Evolutionary conservation across 1,140 invertebrate genomes (phyloP).

Genomic region (Saccostrea glomerata): DNA sequence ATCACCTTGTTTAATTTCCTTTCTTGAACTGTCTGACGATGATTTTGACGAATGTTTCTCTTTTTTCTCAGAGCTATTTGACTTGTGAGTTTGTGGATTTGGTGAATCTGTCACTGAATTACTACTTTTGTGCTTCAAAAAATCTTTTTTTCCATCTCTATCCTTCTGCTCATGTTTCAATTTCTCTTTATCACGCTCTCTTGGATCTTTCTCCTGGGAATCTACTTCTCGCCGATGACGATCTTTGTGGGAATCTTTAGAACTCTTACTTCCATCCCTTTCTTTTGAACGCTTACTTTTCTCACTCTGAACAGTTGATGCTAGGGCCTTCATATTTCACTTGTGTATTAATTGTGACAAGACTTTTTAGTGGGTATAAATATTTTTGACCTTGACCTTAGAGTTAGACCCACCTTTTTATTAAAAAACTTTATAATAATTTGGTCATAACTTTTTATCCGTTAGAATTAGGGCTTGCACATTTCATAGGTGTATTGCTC

Average conservation of each 20-base stretch:
- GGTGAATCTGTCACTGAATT: background rate
- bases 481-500: too few relatives aligned
- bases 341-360: too few relatives aligned
- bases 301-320: too few relatives aligned
- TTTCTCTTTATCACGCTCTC: slow-evolving; percentile 17
- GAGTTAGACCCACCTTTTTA: too few relatives aligned
- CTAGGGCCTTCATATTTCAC: too few relatives aligned
- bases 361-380: too few relatives aligned
- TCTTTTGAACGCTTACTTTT: slow-evolving; percentile 36
- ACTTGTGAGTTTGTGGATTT: background rate
- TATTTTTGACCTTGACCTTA: too few relatives aligned
- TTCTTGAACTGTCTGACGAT: background rate
- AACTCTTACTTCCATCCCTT: slow-evolving; percentile 13
- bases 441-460: too few relatives aligned
- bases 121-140: background rate
- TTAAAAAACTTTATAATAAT: too few relatives aligned
- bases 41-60: slow-evolving; percentile 20
- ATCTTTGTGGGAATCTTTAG: background rate
- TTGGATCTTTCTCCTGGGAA: background rate
- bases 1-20: background rate
- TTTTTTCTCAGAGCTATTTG: slow-evolving; percentile 28
- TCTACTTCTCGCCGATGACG: background rate
- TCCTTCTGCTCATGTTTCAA: slow-evolving; percentile 13
- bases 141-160: slow-evolving; percentile 19
- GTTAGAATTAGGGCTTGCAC: too few relatives aligned